Evolutionary conservation across 2,888 invertebrate genomes (phyloP).

Genomic region (Seira musarum): DNA sequence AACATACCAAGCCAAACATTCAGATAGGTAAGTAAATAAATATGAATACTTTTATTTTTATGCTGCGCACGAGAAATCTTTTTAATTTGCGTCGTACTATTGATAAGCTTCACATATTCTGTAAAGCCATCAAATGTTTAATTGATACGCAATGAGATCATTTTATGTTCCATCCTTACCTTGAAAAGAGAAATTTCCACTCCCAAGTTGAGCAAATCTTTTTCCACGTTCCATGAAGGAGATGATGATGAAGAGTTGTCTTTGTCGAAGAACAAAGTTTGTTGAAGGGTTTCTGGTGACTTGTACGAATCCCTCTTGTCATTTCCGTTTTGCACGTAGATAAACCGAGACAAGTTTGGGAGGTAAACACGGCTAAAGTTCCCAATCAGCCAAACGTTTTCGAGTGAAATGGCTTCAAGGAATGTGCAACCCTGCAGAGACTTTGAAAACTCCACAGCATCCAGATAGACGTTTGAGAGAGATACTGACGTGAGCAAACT

Average conservation of each 20-base stretch:
- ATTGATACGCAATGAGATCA: too few species aligned
- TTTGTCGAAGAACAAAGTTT: slow-evolving; percentile 42
- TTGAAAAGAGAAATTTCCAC: slow-evolving; percentile 25
- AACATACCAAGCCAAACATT: too few species aligned
- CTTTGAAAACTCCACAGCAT: slow-evolving; percentile 29
- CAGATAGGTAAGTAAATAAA: too few species aligned
- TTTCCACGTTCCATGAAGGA: slow-evolving; percentile 36
- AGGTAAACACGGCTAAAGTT: slow-evolving; percentile 31
- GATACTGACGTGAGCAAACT: slow-evolving; percentile 5
- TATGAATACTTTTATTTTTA: too few species aligned
- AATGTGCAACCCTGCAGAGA: slow-evolving; percentile 19
- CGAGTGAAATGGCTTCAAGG: slow-evolving; percentile 21
- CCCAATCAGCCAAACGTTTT: slow-evolving; percentile 35
- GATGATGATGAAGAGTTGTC: not conserved
- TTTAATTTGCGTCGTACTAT: too few species aligned
- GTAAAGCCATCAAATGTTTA: too few species aligned
- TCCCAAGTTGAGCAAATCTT: slow-evolving; percentile 35
- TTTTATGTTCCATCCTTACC: too few species aligned
- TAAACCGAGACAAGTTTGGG: slow-evolving; percentile 25
- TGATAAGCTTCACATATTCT: too few species aligned
- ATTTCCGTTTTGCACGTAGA: slow-evolving; percentile 34
- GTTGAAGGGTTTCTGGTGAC: slow-evolving; percentile 26
- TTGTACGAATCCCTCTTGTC: slow-evolving; percentile 47
- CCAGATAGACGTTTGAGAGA: slow-evolving; percentile 31
- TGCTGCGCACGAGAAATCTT: too few species aligned